Evolutionary conservation across 2,113 vertebrate species (phyloP).

Genomic region (Hyla sarda): DNA sequence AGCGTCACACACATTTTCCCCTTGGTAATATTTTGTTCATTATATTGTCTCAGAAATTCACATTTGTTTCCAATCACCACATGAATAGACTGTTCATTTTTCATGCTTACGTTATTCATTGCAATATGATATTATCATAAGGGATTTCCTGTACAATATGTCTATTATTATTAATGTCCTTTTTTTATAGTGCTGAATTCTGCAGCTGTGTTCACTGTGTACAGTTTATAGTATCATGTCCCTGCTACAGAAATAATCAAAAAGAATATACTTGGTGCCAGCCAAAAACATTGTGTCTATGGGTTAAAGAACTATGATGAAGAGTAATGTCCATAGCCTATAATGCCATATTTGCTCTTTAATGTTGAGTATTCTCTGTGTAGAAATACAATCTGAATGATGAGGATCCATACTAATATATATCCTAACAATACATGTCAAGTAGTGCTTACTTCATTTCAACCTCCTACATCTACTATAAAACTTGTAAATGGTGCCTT

Average conservation of each 20-base stretch:
- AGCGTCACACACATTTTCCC: background rate
- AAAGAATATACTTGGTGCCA: background rate
- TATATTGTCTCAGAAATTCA: slow-evolving; percentile 1
- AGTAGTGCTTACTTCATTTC: no score
- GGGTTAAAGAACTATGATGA: no score
- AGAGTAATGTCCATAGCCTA: no score
- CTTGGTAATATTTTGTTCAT: background rate
- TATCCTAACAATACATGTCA: no score
- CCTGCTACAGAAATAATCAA: background rate
- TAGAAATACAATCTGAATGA: no score
- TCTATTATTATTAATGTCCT: background rate
- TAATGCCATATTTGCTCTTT: no score
- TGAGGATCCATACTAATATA: no score
- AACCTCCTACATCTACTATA: no score
- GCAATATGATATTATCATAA: background rate
- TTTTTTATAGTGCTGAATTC: background rate
- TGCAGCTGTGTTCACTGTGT: background rate
- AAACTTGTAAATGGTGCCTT: no score
- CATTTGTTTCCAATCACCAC: slow-evolving; percentile 7
- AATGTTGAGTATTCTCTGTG: no score
- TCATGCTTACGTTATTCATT: background rate
- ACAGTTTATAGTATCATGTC: no score
- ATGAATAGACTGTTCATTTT: background rate
- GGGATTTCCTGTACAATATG: background rate
- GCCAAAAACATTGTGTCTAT: no score